Conservation (phyloP, 1,140 invertebrate genomes). For the Heliconius hewitsoni region DNA sequence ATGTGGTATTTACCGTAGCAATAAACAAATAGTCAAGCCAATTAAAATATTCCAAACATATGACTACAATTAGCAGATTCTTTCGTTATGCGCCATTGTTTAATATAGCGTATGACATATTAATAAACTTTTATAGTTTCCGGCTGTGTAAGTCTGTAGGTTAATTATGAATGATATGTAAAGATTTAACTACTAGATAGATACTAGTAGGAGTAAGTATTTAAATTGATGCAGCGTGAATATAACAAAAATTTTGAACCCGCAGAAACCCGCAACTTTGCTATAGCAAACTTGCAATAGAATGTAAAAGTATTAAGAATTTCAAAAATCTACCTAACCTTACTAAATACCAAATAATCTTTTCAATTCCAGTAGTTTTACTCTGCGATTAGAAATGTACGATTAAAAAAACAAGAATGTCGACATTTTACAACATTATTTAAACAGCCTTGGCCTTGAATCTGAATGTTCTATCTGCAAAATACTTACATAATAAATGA, state of each 20-base stretch:
- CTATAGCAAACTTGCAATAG: too few species aligned
- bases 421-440: background rate
- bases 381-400: background rate
- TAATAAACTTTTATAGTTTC: conserved; percentile 11
- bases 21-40: background rate
- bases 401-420: background rate
- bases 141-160: background rate
- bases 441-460: conserved; percentile 13
- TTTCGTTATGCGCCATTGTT: conserved; percentile 15
- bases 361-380: too few species aligned
- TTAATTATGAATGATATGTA: background rate
- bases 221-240: too few species aligned
- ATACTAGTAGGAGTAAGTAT: background rate
- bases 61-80: conserved; percentile 12
- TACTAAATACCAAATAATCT: too few species aligned
- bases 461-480: background rate
- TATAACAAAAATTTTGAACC: too few species aligned
- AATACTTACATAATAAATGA: conserved; percentile 20
- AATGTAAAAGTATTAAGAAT: too few species aligned
- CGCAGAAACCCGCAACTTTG: too few species aligned
- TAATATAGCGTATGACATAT: conserved; percentile 4
- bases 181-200: background rate
- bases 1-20: background rate
- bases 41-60: conserved; percentile 10
- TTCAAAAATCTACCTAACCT: too few species aligned